Evolutionary conservation across 1,140 invertebrate species (phyloP), one percentile per base, ranked within the genome.

Genomic region (Tetramorium parvispinum): DNA sequence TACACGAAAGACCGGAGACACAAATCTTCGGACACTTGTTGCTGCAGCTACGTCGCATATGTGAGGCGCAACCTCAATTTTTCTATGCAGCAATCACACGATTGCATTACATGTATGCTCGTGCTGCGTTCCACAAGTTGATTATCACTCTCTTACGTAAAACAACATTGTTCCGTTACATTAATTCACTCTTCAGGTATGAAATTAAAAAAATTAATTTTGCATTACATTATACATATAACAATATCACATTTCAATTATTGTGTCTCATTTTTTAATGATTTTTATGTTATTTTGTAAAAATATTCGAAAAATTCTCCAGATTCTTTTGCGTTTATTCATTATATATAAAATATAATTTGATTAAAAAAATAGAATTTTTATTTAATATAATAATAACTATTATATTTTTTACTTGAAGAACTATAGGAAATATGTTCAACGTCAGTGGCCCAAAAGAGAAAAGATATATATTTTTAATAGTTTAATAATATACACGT

Each of bases 111-210:
- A 63, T 75, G 53, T 51, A 68, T 53, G 75, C 53, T 21, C 32
- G 40, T 3, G 16, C 40, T 13, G 66, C 18, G 55, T 73, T 61
- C 79, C 79, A 43, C 66, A 37, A 59, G 37, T 21, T 61, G 40
- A 83, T 73, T 32, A 82, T 83, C 68, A 21, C 24, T 18, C 40
- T 81, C 65, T 83, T 75, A 83, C 53, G 53, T 83, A 83, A 83
- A 83, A 37, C 68, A 27, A 83, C 68, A 75, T 75, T 82, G 40
- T 71, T 71, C 70, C 40, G 51, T 82, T 73, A 59, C 51, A 82
- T 82, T 82, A 75, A 83, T 73, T 61, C 18, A 8, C 3, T 59
- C 3, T 59, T 37, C n/a, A 0, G 2, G 16, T 13, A 21, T 53
- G 18, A 2, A 68, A 21, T 70, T 46, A 18, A 27, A 40, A 59